Evolutionary conservation across 2,113 vertebrate genomes (phyloP), one percentile per base, ranked within the genome.

Genomic region (Cervus canadensis): DNA sequence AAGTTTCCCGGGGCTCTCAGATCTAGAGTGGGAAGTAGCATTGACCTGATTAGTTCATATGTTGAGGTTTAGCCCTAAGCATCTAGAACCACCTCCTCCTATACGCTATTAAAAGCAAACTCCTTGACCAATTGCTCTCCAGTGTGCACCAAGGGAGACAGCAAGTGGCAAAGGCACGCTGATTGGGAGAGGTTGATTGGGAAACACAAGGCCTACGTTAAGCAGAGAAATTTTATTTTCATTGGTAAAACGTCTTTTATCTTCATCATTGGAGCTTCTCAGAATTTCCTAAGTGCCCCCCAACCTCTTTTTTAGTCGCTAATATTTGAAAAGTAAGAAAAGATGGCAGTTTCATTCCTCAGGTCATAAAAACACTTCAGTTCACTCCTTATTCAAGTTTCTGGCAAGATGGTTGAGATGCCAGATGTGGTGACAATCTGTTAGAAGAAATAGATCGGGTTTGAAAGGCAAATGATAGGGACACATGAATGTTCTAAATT

Each of bases 201-300:
- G 17, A 57, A 86, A 21, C 48, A 94, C n/a, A 64, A 6, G 5
- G 28, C n/a, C 30, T 89, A 8, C 0, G 0, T 2, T 21, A 28
- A 59, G 43, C 79, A 43, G 91, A 52, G 48, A 17, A 15, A 12
- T 33, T 57, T 60, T 54, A 48, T 36, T 67, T 74, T 54, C 40
- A 84, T 10, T 59, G 43, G 52, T 57, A 36, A 93, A 97, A 67
- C 36, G 82, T 48, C 28, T 23, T 97, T 97, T 94, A 81, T 92
- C 54, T 95, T 86, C 59, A 2, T 67, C 62, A 74, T 3, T 52
- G 59, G 0, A 84, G 84, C 93, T 76, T 97, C 71, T 84, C 25
- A 28, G 95, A 88, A 91, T 21, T 82, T 74, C 40, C 57, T 50
- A 43, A 83, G 54, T 86, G 43, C 28, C 23, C 25, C 50, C 12